These are phyloP conservation scores for Anarhynchus alexandrinus DNA, from an alignment of 2,113 vertebrate species.

Conservation along the genomic window DNA sequence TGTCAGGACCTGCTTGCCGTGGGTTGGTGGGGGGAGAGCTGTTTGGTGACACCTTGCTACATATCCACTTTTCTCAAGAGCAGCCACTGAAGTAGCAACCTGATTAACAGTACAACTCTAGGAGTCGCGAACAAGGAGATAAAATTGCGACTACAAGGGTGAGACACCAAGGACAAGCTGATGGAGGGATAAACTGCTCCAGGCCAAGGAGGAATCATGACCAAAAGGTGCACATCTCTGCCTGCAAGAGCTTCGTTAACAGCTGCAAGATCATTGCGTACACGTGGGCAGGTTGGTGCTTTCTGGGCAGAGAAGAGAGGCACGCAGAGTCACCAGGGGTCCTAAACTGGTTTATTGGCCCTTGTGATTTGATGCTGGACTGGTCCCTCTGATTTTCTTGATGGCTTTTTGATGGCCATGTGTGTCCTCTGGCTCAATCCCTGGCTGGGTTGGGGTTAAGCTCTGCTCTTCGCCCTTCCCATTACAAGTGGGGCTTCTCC, in stretches of 20 bases:
- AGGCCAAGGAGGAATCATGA: neutral
- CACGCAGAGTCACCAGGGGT: neutral
- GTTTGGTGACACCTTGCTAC: conserved; percentile 1
- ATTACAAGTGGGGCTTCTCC: neutral
- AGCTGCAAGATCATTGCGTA: neutral
- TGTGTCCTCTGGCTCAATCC: neutral
- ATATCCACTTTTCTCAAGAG: neutral
- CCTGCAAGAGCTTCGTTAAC: neutral
- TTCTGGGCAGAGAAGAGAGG: neutral
- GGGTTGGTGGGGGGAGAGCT: neutral
- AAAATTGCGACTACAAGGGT: neutral
- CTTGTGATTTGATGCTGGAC: neutral
- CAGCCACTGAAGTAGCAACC: neutral
- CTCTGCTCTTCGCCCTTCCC: neutral
- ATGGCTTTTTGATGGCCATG: neutral
- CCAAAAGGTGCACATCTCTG: neutral
- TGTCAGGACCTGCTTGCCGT: neutral
- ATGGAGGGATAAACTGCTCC: neutral
- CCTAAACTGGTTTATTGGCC: neutral
- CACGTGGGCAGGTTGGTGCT: neutral
- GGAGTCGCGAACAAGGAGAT: neutral
- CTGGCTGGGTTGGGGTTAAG: neutral
- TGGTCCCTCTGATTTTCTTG: neutral
- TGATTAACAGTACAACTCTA: neutral
- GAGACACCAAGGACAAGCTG: neutral